Evolutionary conservation across 1,140 invertebrate genomes (phyloP).

Genomic region (Diploscapter pachys): DNA sequence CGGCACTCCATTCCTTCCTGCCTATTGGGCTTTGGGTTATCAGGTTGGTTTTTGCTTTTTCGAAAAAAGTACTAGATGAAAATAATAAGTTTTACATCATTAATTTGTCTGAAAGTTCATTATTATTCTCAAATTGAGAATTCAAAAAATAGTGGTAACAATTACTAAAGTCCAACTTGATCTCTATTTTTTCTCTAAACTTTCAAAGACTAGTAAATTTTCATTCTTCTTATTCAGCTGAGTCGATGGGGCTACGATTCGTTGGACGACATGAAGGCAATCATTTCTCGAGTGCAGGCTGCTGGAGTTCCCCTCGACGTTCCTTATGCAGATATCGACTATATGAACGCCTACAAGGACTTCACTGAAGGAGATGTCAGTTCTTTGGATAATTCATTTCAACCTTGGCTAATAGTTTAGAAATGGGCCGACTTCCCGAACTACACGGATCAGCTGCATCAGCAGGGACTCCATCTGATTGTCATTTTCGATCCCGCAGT

Average conservation of each 20-base stretch:
- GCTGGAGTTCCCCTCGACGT: conserved; percentile 59
- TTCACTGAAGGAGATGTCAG: conserved; percentile 67
- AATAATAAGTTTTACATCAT: not conserved
- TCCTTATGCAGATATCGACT: conserved; percentile 69
- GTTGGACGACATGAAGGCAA: conserved; percentile 67
- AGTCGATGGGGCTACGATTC: conserved; percentile 71
- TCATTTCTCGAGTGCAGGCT: conserved; percentile 56
- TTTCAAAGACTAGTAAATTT: too few species aligned
- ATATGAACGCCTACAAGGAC: conserved; percentile 80
- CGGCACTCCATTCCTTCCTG: conserved; percentile 59
- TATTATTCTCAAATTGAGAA: too few species aligned
- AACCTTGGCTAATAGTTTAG: conserved; percentile 62
- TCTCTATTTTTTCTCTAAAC: too few species aligned
- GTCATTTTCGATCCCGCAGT: conserved; percentile 40
- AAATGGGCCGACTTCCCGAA: conserved; percentile 30
- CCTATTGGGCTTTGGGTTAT: conserved; percentile 62
- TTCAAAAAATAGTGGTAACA: too few species aligned
- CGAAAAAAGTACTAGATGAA: not conserved
- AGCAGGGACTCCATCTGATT: conserved; percentile 34
- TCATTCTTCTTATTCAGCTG: conserved; percentile 48
- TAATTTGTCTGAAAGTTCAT: too few species aligned
- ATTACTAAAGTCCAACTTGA: too few species aligned
- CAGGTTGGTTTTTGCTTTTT: conserved; percentile 37
- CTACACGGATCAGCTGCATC: conserved; percentile 33
- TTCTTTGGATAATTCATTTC: not conserved